These are phyloP conservation scores for Isotomurus palustris DNA, from an alignment of 2,888 invertebrate species.

Conservation along the genomic window DNA sequence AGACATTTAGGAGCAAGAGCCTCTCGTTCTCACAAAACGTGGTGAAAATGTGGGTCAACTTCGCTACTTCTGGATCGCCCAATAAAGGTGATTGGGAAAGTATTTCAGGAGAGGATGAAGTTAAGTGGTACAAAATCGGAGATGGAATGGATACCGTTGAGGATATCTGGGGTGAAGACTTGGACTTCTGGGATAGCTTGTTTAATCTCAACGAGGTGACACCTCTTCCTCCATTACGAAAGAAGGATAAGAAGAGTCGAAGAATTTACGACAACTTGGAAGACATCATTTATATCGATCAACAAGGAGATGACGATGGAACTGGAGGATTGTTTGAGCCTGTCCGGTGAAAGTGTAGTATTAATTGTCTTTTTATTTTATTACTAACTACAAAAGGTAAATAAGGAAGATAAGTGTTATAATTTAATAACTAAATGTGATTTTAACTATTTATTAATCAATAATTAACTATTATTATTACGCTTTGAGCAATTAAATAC, in stretches of 20 bases:
- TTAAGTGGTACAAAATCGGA: constrained; percentile 16
- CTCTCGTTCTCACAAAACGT: constrained; percentile 22
- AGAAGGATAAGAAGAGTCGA: neutral
- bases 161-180: constrained; percentile 17
- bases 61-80: constrained; percentile 21
- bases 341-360: neutral
- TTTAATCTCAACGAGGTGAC: too few relatives aligned
- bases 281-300: constrained; percentile 5
- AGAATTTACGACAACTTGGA: neutral
- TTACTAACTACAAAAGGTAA: too few relatives aligned
- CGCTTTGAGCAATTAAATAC: too few relatives aligned
- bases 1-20: constrained; percentile 4
- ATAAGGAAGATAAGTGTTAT: too few relatives aligned
- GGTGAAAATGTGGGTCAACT: constrained; percentile 25
- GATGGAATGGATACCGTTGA: constrained; percentile 7
- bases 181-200: constrained; percentile 26
- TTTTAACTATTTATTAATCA: too few relatives aligned
- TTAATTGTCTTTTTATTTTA: too few relatives aligned
- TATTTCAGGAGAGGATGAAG: constrained; percentile 14
- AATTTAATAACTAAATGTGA: too few relatives aligned
- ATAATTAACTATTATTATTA: too few relatives aligned
- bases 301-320: constrained; percentile 4
- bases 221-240: too few relatives aligned
- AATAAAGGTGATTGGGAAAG: constrained; percentile 17
- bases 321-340: constrained; percentile 1